phyloP scores from a whole-genome alignment of 2,888 invertebrate genomes.

The Brachylomia viminalis region DNA sequence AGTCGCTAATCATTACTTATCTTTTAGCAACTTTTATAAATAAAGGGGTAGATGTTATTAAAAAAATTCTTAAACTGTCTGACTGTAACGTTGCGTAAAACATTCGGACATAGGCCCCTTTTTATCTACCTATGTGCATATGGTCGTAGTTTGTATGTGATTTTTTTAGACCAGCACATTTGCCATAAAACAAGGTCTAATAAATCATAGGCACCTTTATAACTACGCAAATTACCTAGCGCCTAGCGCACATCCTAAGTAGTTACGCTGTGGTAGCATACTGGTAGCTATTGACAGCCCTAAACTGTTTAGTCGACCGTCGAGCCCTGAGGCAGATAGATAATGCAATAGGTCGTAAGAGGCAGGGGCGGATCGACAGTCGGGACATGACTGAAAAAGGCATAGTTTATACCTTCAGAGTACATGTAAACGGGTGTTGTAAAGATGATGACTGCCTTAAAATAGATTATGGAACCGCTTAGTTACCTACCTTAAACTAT shows the following conservation, averaged over 20 bases:
- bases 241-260: not conserved
- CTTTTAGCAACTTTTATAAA: too few species aligned
- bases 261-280: constrained; percentile 18
- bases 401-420: not conserved
- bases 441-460: not conserved
- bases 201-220: not conserved
- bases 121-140: not conserved
- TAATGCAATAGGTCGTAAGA: constrained; percentile 24
- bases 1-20: too few species aligned
- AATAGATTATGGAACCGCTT: not conserved
- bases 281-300: constrained; percentile 32
- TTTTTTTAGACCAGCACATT: not conserved
- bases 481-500: too few species aligned
- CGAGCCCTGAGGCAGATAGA: constrained; percentile 26
- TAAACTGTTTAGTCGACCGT: constrained; percentile 33
- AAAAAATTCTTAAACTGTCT: not conserved
- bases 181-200: not conserved
- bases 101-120: not conserved
- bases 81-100: not conserved
- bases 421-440: not conserved
- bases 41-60: too few species aligned
- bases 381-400: not conserved
- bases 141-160: not conserved
- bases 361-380: not conserved
- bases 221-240: not conserved